Evolutionary conservation across 2,797 vertebrate genomes (phyloP).

Genomic region (Kryptolebias ocellatus): DNA sequence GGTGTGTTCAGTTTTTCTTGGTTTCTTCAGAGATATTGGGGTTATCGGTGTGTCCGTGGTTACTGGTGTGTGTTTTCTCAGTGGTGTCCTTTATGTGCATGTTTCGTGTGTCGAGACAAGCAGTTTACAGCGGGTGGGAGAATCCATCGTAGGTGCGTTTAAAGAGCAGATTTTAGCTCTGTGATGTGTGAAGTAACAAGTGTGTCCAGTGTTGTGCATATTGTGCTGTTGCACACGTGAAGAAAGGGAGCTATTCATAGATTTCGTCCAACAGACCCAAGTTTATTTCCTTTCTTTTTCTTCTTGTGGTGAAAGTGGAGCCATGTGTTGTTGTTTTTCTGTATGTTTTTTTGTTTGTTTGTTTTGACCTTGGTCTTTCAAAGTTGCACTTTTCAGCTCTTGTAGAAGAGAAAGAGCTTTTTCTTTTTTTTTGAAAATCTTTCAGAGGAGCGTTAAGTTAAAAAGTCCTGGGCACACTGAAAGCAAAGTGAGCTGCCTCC

Average conservation of each 20-base stretch:
- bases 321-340: slow-evolving; percentile 15
- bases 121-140: slow-evolving; percentile 18
- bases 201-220: slow-evolving; percentile 39
- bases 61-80: slow-evolving; percentile 27
- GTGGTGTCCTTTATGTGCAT: slow-evolving; percentile 56
- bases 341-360: neutral
- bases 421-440: slow-evolving; percentile 31
- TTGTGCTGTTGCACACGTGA: slow-evolving; percentile 39
- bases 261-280: slow-evolving; percentile 13
- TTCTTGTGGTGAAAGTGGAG: slow-evolving; percentile 40
- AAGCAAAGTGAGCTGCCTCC: slow-evolving; percentile 42
- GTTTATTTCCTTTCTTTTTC: neutral
- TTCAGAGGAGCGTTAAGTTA: slow-evolving; percentile 27
- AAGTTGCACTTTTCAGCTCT: slow-evolving; percentile 38
- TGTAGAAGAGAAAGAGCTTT: neutral
- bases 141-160: slow-evolving; percentile 21
- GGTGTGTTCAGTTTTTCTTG: slow-evolving; percentile 39
- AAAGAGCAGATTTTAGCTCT: neutral
- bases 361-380: slow-evolving; percentile 31
- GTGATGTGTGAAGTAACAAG: slow-evolving; percentile 36
- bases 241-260: slow-evolving; percentile 1
- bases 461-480: slow-evolving; percentile 34
- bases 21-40: slow-evolving; percentile 37
- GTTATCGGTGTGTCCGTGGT: slow-evolving; percentile 31
- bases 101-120: slow-evolving; percentile 40